A percentile compares a stretch with the other conserved stretches of the same genome.
Evolutionary conservation across 1,140 invertebrate genomes (phyloP).

Genomic region (Apolygus lucorum): DNA sequence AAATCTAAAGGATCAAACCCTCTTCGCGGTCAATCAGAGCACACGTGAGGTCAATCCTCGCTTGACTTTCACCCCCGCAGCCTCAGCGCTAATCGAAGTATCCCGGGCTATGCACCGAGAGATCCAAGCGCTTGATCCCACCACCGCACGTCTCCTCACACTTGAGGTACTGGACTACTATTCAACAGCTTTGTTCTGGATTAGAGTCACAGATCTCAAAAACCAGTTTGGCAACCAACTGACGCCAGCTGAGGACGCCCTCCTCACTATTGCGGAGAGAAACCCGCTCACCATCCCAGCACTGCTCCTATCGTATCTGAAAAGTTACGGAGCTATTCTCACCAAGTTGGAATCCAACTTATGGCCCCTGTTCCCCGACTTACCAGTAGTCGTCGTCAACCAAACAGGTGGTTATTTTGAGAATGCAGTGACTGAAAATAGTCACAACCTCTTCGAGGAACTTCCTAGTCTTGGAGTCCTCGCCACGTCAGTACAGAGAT

Average conservation of each 20-base stretch:
- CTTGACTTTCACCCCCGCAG: background rate
- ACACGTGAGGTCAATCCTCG: background rate
- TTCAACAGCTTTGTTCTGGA: background rate
- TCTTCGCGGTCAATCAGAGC: background rate
- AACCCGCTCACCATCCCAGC: background rate
- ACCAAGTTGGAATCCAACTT: too few species aligned
- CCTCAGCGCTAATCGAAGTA: background rate
- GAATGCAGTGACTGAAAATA: background rate
- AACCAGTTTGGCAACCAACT: background rate
- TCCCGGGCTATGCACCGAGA: background rate
- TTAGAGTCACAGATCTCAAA: background rate
- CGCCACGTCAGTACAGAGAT: background rate
- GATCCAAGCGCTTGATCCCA: background rate
- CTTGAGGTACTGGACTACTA: constrained; percentile 5
- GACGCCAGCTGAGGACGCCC: background rate
- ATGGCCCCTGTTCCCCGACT: too few species aligned
- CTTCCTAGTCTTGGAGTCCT: background rate
- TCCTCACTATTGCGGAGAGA: background rate
- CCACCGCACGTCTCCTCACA: background rate
- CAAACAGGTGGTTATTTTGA: too few species aligned
- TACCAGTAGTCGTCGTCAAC: too few species aligned
- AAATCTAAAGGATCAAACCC: background rate
- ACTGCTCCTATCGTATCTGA: background rate
- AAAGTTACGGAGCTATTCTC: background rate
- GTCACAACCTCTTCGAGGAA: background rate